Percentiles rank a stretch among this genome's conserved stretches.
phyloP scores from a whole-genome alignment of 2,113 vertebrate genomes.

The Nothocercus julius region DNA sequence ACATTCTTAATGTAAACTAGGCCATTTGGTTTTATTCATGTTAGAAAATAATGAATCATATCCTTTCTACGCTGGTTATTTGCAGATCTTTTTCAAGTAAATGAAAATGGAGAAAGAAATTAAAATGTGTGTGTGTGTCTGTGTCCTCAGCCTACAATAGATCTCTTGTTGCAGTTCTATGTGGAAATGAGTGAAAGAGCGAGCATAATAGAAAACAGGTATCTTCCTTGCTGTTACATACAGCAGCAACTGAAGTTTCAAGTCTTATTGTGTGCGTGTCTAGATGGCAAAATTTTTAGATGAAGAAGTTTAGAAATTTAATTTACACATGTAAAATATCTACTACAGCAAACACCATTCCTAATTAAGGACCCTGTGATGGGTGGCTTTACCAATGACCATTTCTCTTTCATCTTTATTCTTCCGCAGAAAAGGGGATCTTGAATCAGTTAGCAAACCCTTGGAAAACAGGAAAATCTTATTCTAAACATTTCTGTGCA shows the following conservation, averaged over 20 bases:
- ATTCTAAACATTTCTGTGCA: background rate
- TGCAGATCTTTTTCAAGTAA: background rate
- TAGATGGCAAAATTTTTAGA: background rate
- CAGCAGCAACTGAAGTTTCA: background rate
- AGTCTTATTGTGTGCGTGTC: background rate
- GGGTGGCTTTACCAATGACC: background rate
- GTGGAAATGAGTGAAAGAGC: background rate
- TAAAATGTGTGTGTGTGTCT: background rate
- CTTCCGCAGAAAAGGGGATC: background rate
- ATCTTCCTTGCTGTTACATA: background rate
- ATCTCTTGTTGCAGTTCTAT: background rate
- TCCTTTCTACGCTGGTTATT: background rate
- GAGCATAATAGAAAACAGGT: background rate
- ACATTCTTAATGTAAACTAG: background rate
- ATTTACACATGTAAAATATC: fast-evolving
- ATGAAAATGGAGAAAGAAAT: background rate
- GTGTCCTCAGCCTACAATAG: background rate
- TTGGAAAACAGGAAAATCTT: background rate
- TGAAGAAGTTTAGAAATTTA: background rate
- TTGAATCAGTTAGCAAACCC: background rate
- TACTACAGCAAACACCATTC: background rate
- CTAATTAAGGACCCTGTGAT: background rate
- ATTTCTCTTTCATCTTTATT: background rate
- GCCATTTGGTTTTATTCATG: background rate
- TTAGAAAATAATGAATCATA: background rate